phyloP scores from a whole-genome alignment of 2,888 invertebrate species.

The Melipona beecheii region DNA sequence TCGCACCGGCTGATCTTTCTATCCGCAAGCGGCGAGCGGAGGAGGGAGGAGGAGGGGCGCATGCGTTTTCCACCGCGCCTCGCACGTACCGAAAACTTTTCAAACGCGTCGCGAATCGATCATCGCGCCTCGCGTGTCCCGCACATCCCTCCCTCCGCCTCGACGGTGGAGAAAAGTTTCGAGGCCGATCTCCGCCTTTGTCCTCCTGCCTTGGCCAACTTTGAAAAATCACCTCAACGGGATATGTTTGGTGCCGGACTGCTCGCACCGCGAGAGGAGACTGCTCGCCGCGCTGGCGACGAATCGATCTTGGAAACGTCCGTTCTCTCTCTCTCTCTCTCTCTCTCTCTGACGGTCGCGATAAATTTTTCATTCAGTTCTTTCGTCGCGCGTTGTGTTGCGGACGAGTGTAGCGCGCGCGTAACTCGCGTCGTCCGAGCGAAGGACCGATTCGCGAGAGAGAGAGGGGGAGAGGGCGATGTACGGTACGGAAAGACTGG shows the following conservation, averaged over 20 bases:
- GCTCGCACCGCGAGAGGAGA: too few species aligned
- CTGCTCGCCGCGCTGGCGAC: conserved; percentile 13
- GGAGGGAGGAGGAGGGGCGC: conserved; percentile 8
- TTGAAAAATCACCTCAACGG: conserved; percentile 19
- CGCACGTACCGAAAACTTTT: background rate
- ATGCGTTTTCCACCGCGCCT: conserved; percentile 47
- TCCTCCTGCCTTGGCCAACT: background rate
- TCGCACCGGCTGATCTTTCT: conserved; percentile 43
- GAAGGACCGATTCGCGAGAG: conserved; percentile 34
- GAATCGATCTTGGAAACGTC: conserved; percentile 37
- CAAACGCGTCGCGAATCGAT: background rate
- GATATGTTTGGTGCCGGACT: too few species aligned
- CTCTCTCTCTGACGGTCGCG: conserved; percentile 2
- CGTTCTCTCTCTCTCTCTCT: too few species aligned
- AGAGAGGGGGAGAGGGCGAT: background rate
- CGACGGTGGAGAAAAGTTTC: background rate
- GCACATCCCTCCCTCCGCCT: too few species aligned
- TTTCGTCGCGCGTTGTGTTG: background rate
- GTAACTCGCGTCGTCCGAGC: conserved; percentile 38
- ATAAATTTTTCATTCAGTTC: conserved; percentile 61
- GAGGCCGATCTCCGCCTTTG: background rate
- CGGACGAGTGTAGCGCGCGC: conserved; percentile 14
- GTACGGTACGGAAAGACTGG: background rate
- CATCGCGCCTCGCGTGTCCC: background rate
- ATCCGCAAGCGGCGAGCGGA: background rate